phyloP scores from a whole-genome alignment of 1,140 invertebrate species.

The Oryctes rhinoceros region DNA sequence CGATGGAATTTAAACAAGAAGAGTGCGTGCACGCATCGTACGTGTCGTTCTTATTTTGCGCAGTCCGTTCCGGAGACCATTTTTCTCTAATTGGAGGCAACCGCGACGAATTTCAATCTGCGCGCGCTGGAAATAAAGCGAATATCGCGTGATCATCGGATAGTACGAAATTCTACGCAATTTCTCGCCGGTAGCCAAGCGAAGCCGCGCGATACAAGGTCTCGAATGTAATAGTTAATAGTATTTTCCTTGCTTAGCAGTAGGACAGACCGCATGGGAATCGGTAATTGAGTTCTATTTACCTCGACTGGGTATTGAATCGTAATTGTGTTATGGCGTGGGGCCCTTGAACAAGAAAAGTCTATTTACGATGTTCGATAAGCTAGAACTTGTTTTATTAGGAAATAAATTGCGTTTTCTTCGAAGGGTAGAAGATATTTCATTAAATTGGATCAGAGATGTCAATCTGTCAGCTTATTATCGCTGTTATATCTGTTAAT shows the following conservation, averaged over 20 bases:
- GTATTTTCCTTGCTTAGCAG: constrained; percentile 16
- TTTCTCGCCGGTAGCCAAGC: background rate
- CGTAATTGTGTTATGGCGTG: constrained; percentile 15
- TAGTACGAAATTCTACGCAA: background rate
- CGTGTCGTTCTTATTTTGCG: too few species aligned
- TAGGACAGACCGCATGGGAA: constrained; percentile 12
- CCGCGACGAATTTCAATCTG: background rate
- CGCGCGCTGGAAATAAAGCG: background rate
- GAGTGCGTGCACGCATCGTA: background rate
- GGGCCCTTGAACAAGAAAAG: background rate
- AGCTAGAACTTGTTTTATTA: too few species aligned
- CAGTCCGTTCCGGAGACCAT: background rate
- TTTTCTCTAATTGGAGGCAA: background rate
- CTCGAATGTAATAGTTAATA: constrained; percentile 3
- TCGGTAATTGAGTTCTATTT: constrained; percentile 29
- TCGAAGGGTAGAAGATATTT: too few species aligned
- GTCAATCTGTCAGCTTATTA: too few species aligned
- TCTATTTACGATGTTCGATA: background rate
- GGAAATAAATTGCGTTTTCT: too few species aligned
- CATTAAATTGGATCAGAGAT: too few species aligned
- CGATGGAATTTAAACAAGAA: background rate
- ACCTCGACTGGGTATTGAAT: background rate
- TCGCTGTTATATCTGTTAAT: too few species aligned
- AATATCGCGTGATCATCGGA: background rate
- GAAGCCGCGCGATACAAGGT: background rate